A percentile compares a stretch with the other conserved stretches of the same genome.
Conservation (phyloP, 92 coral and sea anemone species). For the Desmophyllum pertusum region DNA sequence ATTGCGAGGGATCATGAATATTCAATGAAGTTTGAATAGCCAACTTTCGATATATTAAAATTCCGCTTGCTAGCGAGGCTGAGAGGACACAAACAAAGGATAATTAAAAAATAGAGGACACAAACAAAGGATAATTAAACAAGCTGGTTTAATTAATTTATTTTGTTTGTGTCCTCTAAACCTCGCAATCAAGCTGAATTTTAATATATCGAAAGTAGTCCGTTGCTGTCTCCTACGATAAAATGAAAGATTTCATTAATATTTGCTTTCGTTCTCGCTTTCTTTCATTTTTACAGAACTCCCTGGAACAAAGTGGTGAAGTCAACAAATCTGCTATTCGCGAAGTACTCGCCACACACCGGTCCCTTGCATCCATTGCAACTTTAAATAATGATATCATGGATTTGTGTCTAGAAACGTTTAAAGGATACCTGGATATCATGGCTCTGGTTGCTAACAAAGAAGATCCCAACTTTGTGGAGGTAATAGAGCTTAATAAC, state of each 20-base stretch:
- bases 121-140: no score
- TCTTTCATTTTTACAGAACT: neutral
- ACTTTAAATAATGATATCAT: neutral
- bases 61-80: no score
- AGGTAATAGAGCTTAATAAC: conserved; percentile 5
- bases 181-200: no score
- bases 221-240: no score
- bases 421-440: neutral
- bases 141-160: no score
- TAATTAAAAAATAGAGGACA: no score
- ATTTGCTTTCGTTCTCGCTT: neutral
- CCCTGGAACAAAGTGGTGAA: neutral
- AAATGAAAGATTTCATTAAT: neutral
- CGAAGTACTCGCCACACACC: neutral
- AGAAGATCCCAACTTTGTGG: neutral
- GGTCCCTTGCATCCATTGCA: neutral
- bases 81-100: no score
- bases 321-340: neutral
- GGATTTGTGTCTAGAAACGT: conserved; percentile 11
- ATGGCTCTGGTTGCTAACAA: neutral
- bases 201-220: no score
- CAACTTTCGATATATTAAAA: no score
- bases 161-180: no score
- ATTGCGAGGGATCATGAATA: no score
- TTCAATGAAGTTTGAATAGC: no score